Conservation (phyloP, 2,797 vertebrate species). For the Amblyopsis hoosieri region DNA sequence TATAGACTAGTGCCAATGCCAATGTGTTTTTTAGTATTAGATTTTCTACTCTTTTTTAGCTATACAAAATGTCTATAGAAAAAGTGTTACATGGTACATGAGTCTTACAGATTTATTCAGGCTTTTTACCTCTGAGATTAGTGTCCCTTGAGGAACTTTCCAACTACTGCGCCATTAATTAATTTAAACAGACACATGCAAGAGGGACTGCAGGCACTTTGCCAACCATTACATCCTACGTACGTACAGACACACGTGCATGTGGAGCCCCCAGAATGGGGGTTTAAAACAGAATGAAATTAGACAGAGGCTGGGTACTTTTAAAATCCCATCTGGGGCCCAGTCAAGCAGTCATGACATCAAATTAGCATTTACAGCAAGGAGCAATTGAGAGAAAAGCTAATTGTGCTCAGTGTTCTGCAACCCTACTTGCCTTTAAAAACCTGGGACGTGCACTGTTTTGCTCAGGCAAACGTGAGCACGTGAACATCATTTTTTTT, state of each 20-base stretch:
- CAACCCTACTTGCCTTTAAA: slow-evolving; percentile 64
- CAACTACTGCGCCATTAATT: slow-evolving; percentile 23
- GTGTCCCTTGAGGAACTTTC: slow-evolving; percentile 14
- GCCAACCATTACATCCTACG: slow-evolving; percentile 46
- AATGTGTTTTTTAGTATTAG: neutral
- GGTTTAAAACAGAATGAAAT: slow-evolving; percentile 68
- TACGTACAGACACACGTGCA: slow-evolving; percentile 11
- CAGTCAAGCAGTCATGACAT: slow-evolving; percentile 71
- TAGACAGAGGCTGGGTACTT: slow-evolving; percentile 67
- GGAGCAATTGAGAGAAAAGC: slow-evolving; percentile 71
- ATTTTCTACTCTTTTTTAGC: slow-evolving; percentile 7
- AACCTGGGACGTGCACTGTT: slow-evolving; percentile 13
- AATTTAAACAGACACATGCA: slow-evolving; percentile 33
- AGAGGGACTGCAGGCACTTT: slow-evolving; percentile 8
- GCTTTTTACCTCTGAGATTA: slow-evolving; percentile 11
- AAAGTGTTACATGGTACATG: slow-evolving; percentile 24
- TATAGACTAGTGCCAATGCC: neutral
- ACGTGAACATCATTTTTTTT: slow-evolving; percentile 18
- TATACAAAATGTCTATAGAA: slow-evolving; percentile 16
- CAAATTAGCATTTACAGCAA: slow-evolving; percentile 74
- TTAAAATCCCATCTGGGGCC: slow-evolving; percentile 74
- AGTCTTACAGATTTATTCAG: slow-evolving; percentile 31
- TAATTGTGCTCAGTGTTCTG: slow-evolving; percentile 65
- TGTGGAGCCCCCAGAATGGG: too few species aligned
- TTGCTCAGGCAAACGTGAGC: neutral